Evolutionary conservation across 2,113 vertebrate genomes (phyloP).

Genomic region (Bufo bufo): DNA sequence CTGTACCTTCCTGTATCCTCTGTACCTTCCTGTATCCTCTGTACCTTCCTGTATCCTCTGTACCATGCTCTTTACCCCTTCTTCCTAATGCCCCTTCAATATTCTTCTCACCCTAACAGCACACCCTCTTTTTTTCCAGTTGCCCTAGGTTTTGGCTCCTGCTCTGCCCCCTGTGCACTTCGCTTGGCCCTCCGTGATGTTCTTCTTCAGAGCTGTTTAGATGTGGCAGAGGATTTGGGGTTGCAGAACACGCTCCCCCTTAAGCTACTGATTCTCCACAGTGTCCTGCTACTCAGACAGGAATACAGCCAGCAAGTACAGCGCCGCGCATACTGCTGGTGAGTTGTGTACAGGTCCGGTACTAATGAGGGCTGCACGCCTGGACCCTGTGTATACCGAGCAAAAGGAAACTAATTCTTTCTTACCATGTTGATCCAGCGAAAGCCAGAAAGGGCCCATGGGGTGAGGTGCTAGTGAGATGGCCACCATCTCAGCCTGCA

Average conservation of each 20-base stretch:
- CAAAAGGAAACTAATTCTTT: too few relatives aligned
- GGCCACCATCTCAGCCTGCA: too few relatives aligned
- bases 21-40: neutral
- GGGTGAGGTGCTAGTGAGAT: too few relatives aligned
- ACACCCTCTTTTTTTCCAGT: neutral
- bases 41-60: neutral
- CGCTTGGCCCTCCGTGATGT: neutral
- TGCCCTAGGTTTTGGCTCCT: neutral
- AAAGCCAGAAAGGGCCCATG: too few relatives aligned
- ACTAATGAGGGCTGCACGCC: too few relatives aligned
- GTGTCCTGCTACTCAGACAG: constrained; percentile 76
- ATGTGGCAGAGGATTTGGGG: constrained; percentile 47
- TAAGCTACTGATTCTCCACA: constrained; percentile 70
- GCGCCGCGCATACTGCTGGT: constrained; percentile 69
- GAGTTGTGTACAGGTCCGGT: constrained; percentile 53
- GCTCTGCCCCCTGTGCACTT: neutral
- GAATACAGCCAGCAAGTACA: constrained; percentile 67
- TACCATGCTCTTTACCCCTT: neutral
- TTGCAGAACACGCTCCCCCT: constrained; percentile 49
- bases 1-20: too few relatives aligned
- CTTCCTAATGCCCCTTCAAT: neutral
- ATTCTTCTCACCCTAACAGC: too few relatives aligned
- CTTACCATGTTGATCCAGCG: too few relatives aligned
- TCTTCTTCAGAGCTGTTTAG: constrained; percentile 41
- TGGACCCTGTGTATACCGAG: too few relatives aligned